Conservation (phyloP, 1,140 invertebrate genomes). For the Macrostomum lignano region DNA sequence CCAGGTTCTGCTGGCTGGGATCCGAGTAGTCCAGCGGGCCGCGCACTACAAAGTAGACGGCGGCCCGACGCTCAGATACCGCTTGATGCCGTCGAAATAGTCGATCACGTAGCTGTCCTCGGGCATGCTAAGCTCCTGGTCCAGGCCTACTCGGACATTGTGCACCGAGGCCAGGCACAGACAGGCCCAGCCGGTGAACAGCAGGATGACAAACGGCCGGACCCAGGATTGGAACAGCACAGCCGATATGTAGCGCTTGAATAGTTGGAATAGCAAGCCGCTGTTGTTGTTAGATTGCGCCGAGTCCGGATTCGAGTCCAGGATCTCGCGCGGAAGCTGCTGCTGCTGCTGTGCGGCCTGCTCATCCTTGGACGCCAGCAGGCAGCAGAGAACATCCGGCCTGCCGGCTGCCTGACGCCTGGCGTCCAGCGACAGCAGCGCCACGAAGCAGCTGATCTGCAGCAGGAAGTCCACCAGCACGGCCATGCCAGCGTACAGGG, state of each 20-base stretch:
- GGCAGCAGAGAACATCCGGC: conserved; percentile 46
- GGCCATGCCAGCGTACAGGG: conserved; percentile 76
- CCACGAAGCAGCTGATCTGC: conserved; percentile 82
- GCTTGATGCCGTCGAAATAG: conserved; percentile 44
- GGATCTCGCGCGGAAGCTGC: too few species aligned
- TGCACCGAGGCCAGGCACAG: conserved; percentile 53
- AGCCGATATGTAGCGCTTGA: too few species aligned
- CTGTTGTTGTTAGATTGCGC: too few species aligned
- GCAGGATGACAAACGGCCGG: conserved; percentile 9
- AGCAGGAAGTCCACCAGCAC: conserved; percentile 75
- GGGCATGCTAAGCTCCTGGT: conserved; percentile 62
- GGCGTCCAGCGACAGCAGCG: conserved; percentile 59
- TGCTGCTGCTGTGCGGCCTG: too few species aligned
- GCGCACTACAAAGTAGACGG: conserved; percentile 69
- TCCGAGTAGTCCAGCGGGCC: conserved; percentile 42
- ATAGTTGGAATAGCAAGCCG: too few species aligned
- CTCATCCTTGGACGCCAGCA: too few species aligned
- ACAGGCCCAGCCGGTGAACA: conserved; percentile 68
- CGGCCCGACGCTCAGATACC: conserved; percentile 48
- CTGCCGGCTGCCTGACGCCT: conserved; percentile 44
- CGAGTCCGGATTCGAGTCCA: too few species aligned
- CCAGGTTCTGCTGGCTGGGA: conserved; percentile 36
- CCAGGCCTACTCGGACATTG: conserved; percentile 50
- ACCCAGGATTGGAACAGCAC: not conserved
- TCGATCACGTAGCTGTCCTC: conserved; percentile 52